phyloP scores from a whole-genome alignment of 2,113 vertebrate species.

The Natator depressus region DNA sequence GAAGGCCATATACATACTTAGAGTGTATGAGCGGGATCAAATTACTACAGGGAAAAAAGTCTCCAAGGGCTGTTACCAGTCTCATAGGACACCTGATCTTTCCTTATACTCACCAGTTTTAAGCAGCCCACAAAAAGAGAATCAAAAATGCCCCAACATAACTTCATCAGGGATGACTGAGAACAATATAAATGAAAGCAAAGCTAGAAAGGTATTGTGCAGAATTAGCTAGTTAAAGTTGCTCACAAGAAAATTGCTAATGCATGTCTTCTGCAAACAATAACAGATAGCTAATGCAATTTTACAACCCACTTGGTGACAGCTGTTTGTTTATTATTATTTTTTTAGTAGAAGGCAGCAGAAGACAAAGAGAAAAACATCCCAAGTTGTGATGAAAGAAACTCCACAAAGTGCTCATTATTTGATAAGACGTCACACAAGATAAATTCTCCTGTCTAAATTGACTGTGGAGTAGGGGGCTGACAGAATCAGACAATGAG shows the following conservation, averaged over 20 bases:
- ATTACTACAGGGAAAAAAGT: neutral
- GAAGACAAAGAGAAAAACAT: neutral
- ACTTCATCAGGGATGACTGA: neutral
- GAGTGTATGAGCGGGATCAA: neutral
- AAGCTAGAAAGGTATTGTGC: neutral
- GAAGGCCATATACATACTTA: neutral
- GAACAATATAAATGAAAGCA: neutral
- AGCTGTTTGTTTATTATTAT: neutral
- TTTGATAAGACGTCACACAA: neutral
- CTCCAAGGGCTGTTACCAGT: neutral
- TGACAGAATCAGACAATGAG: neutral
- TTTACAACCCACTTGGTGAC: neutral
- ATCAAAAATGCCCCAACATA: fast-evolving
- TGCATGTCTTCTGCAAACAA: neutral
- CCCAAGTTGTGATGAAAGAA: neutral
- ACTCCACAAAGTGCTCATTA: neutral
- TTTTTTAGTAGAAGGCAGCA: neutral
- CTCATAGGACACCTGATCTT: neutral
- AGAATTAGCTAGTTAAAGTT: neutral
- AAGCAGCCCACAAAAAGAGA: neutral
- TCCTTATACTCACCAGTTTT: neutral
- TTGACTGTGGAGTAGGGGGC: neutral
- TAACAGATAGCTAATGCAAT: neutral
- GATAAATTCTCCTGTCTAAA: neutral
- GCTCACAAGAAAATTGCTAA: neutral